Conservation (phyloP, 2,113 vertebrate genomes). For the Callithrix jacchus region DNA sequence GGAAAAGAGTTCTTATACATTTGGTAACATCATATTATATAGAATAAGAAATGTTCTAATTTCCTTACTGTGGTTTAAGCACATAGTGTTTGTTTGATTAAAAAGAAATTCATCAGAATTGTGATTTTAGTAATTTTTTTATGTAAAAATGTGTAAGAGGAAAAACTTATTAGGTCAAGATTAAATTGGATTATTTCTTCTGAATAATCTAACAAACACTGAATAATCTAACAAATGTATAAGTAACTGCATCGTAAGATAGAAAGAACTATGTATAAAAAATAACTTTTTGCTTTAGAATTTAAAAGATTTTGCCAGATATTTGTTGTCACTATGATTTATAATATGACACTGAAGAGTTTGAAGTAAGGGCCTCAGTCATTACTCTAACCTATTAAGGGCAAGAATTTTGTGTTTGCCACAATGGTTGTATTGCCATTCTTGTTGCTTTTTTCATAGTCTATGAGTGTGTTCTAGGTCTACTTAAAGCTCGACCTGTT, state of each 20-base stretch:
- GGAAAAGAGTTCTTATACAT: conserved; percentile 49
- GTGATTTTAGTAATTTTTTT: conserved; percentile 70
- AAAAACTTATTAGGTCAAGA: conserved; percentile 61
- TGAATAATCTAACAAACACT: conserved; percentile 51
- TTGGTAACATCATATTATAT: conserved; percentile 53
- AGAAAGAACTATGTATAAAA: conserved; percentile 62
- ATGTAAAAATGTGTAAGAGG: conserved; percentile 60
- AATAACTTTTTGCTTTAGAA: conserved; percentile 58
- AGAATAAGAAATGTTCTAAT: conserved; percentile 44
- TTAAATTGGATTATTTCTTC: conserved; percentile 54
- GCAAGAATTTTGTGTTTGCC: conserved; percentile 27
- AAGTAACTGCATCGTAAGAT: conserved; percentile 55
- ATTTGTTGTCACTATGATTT: conserved; percentile 43
- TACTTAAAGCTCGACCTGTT: not conserved
- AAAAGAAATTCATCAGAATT: conserved; percentile 67
- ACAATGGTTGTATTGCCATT: not conserved
- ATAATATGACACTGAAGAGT: conserved; percentile 13
- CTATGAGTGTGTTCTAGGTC: not conserved
- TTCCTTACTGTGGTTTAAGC: conserved; percentile 63
- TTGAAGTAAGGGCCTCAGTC: not conserved
- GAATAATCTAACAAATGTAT: too few species aligned
- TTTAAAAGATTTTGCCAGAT: conserved; percentile 50
- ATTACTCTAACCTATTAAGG: conserved; percentile 4
- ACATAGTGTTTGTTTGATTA: conserved; percentile 71
- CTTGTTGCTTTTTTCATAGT: conserved; percentile 9